Evolutionary conservation across 1,140 invertebrate species (phyloP).

Genomic region (Atopsyche davidsoni): DNA sequence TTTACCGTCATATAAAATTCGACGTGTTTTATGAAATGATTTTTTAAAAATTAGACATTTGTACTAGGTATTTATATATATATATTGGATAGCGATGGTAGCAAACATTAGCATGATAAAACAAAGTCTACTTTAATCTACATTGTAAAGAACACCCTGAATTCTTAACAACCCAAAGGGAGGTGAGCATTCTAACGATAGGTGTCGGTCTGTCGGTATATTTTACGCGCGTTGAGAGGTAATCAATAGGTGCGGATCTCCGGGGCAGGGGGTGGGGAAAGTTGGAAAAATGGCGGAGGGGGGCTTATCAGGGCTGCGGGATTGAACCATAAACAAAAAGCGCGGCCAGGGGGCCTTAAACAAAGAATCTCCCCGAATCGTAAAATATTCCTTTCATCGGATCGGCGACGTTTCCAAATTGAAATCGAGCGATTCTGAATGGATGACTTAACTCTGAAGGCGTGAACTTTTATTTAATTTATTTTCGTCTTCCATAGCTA

Average conservation of each 20-base stretch:
- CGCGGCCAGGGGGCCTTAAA: slow-evolving; percentile 16
- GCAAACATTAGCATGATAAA: too few species aligned
- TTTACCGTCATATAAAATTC: too few species aligned
- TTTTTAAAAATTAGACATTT: too few species aligned
- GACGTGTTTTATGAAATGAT: too few species aligned
- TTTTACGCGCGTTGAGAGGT: slow-evolving; percentile 29
- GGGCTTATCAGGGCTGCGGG: slow-evolving; percentile 12
- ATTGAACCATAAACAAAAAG: slow-evolving; percentile 22
- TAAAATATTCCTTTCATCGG: slow-evolving; percentile 23
- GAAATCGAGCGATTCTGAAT: slow-evolving; percentile 18
- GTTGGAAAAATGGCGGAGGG: slow-evolving; percentile 14
- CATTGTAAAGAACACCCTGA: too few species aligned
- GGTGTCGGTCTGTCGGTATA: slow-evolving; percentile 18
- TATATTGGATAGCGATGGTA: too few species aligned
- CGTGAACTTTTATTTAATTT: not conserved
- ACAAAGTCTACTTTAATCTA: too few species aligned
- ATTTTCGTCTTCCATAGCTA: slow-evolving; percentile 1
- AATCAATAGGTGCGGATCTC: slow-evolving; percentile 25
- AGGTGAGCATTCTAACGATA: too few species aligned
- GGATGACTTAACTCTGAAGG: slow-evolving; percentile 9
- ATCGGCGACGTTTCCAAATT: slow-evolving; percentile 20
- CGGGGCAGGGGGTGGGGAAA: slow-evolving; percentile 10
- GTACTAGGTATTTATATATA: too few species aligned
- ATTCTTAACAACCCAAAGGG: too few species aligned
- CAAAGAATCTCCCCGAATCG: slow-evolving; percentile 10